Evolutionary conservation across 2,113 vertebrate genomes (phyloP).

Genomic region (Pungitius pungitius): DNA sequence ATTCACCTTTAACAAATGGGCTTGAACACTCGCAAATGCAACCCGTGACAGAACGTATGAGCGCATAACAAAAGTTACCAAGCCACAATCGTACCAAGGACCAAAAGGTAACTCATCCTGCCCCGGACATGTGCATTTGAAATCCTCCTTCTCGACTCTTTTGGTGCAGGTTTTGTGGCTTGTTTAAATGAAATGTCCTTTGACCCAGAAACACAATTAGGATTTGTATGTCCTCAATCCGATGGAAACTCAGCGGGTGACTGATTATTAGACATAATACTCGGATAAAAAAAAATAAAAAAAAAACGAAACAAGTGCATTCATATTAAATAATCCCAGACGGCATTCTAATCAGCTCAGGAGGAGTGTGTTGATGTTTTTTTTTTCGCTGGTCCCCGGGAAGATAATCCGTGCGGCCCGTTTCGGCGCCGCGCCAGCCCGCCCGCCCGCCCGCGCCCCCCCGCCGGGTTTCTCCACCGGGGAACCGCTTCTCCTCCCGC

Average conservation of each 20-base stretch:
- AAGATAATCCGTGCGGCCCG: slow-evolving; percentile 57
- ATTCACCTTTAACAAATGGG: too few relatives aligned
- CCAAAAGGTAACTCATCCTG: not conserved
- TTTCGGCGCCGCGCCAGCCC: slow-evolving; percentile 65
- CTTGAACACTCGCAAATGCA: too few relatives aligned
- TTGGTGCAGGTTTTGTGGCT: slow-evolving; percentile 30
- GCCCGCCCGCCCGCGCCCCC: slow-evolving; percentile 68
- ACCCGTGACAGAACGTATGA: not conserved
- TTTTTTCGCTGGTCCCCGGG: slow-evolving; percentile 39
- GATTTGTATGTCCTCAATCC: slow-evolving; percentile 57
- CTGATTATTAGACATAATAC: slow-evolving; percentile 59
- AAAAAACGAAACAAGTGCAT: slow-evolving; percentile 62
- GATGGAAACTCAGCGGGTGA: slow-evolving; percentile 40
- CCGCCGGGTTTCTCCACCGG: slow-evolving; percentile 56
- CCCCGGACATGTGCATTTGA: slow-evolving; percentile 46
- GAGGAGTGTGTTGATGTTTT: slow-evolving; percentile 55
- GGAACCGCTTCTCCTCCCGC: slow-evolving; percentile 24
- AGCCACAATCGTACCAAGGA: slow-evolving; percentile 2
- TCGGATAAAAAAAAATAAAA: slow-evolving; percentile 26
- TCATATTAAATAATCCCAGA: slow-evolving; percentile 63
- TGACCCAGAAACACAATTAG: slow-evolving; percentile 60
- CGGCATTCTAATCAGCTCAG: slow-evolving; percentile 68
- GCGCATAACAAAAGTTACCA: not conserved
- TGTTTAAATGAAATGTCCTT: slow-evolving; percentile 25
- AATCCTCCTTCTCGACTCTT: slow-evolving; percentile 45